Percentiles rank a stretch among this genome's conserved stretches.
Evolutionary conservation across 2,113 vertebrate species (phyloP).

Genomic region (Acanthochromis polyacanthus): DNA sequence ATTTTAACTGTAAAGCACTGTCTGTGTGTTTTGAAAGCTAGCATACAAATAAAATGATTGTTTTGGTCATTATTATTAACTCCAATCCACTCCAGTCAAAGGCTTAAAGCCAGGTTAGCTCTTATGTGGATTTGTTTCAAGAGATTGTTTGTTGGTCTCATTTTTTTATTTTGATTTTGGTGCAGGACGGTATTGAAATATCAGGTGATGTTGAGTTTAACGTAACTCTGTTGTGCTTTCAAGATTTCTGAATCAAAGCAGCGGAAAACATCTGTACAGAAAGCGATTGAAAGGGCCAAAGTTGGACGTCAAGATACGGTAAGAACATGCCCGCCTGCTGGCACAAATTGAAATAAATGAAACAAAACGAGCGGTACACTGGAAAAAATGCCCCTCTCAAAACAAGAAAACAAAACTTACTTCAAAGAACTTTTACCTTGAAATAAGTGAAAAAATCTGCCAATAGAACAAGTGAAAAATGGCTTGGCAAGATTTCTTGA

Average conservation of each 20-base stretch:
- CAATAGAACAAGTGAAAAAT: too few species aligned
- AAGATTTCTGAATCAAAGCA: slow-evolving; percentile 89
- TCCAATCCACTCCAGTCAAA: neutral
- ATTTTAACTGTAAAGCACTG: too few species aligned
- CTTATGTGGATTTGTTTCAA: slow-evolving; percentile 7
- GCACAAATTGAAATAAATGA: neutral
- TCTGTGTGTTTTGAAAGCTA: too few species aligned
- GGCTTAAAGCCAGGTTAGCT: neutral
- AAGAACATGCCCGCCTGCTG: slow-evolving; percentile 60
- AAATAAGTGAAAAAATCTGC: too few species aligned
- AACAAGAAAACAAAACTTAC: too few species aligned
- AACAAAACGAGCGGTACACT: neutral
- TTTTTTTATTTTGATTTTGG: too few species aligned
- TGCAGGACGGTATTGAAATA: neutral
- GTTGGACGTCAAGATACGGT: slow-evolving; percentile 93
- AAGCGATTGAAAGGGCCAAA: slow-evolving; percentile 89
- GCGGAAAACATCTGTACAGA: slow-evolving; percentile 84
- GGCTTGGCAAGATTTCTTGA: too few species aligned
- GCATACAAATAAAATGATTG: too few species aligned
- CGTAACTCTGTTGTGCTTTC: neutral
- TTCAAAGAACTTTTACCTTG: too few species aligned
- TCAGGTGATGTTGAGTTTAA: neutral
- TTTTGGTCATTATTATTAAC: neutral
- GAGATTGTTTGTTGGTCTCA: neutral
- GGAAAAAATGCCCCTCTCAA: too few species aligned